These are phyloP conservation scores for Tribolium madens DNA, from an alignment of 1,140 invertebrate species.

Conservation along the genomic window DNA sequence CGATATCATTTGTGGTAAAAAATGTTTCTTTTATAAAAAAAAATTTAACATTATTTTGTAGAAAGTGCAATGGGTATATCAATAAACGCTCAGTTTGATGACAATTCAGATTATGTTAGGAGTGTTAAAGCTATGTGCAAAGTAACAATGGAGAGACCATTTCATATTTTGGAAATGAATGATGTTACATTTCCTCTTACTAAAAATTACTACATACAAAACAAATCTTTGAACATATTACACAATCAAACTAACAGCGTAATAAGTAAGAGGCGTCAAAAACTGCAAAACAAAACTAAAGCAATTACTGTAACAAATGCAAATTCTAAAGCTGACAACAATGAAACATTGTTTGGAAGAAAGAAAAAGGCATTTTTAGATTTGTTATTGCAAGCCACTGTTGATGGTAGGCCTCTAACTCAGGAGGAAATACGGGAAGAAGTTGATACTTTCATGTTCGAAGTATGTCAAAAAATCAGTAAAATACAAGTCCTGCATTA, in stretches of 20 bases:
- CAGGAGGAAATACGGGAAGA: slow-evolving; percentile 66
- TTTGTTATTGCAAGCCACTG: slow-evolving; percentile 73
- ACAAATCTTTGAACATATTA: slow-evolving; percentile 71
- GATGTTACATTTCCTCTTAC: slow-evolving; percentile 40
- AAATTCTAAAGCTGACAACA: slow-evolving; percentile 33
- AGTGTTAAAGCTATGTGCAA: slow-evolving; percentile 72
- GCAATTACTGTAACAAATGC: not conserved
- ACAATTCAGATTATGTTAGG: slow-evolving; percentile 79
- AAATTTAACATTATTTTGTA: slow-evolving; percentile 37
- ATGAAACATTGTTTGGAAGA: slow-evolving; percentile 52
- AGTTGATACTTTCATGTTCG: too few relatives aligned
- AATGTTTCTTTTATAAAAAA: not conserved
- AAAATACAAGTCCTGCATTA: not conserved
- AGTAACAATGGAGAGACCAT: slow-evolving; percentile 63
- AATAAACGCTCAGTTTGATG: slow-evolving; percentile 77
- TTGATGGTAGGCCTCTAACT: slow-evolving; percentile 69
- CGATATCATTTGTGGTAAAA: slow-evolving; percentile 72
- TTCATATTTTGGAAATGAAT: slow-evolving; percentile 54
- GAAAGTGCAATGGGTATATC: slow-evolving; percentile 79
- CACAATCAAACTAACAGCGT: slow-evolving; percentile 69
- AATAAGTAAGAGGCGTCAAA: not conserved
- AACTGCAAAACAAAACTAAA: not conserved
- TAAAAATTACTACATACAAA: slow-evolving; percentile 59
- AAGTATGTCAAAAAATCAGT: slow-evolving; percentile 65
- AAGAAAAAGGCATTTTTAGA: slow-evolving; percentile 76